phyloP scores from a whole-genome alignment of 1,140 invertebrate genomes.

The Sycophaga agraensis region DNA sequence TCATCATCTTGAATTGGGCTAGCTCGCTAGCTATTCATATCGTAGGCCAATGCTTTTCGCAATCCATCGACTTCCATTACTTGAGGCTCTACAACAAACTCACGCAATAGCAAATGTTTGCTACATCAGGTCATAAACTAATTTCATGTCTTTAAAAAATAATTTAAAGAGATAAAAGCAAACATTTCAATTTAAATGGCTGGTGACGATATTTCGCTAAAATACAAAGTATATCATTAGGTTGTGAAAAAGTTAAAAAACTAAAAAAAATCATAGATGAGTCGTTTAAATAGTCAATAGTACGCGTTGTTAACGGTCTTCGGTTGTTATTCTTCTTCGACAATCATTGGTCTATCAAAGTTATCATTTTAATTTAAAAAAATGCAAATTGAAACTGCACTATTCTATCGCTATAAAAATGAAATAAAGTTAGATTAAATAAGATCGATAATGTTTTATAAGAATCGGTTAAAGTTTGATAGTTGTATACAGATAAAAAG shows the following conservation, averaged over 20 bases:
- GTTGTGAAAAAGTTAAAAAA: slow-evolving; percentile 25
- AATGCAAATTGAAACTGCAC: no score
- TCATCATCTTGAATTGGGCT: no score
- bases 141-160: not conserved
- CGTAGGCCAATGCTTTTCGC: no score
- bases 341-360: no score
- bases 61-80: no score
- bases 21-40: no score
- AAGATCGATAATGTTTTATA: slow-evolving; percentile 7
- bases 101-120: no score
- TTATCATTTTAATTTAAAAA: no score
- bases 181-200: not conserved
- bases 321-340: slow-evolving; percentile 8
- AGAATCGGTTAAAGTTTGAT: not conserved
- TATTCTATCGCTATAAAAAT: no score
- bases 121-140: no score
- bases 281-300: slow-evolving; percentile 4
- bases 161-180: no score
- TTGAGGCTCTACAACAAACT: no score
- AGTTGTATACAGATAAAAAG: not conserved
- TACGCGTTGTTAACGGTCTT: slow-evolving; percentile 19
- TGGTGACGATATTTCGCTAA: not conserved
- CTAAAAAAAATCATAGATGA: slow-evolving; percentile 17
- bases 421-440: slow-evolving; percentile 1
- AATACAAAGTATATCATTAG: slow-evolving; percentile 12